phyloP scores from a whole-genome alignment of 2,113 vertebrate species.

The Strigops habroptila region DNA sequence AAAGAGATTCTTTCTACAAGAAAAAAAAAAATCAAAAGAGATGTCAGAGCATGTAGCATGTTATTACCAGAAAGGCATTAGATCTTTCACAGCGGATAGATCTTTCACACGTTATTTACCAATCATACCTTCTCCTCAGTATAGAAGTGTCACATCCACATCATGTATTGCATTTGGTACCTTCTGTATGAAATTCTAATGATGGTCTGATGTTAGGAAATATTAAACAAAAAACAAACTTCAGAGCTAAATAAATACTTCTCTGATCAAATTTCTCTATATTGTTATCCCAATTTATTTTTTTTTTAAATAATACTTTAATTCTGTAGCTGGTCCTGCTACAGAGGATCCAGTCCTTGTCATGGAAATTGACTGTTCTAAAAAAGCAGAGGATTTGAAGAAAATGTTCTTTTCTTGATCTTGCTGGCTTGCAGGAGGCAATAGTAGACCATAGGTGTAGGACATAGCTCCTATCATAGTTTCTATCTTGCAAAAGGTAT shows the following conservation, averaged over 20 bases:
- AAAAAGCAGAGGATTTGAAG: background rate
- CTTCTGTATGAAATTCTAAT: background rate
- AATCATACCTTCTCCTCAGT: background rate
- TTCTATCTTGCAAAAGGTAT: background rate
- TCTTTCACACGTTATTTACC: background rate
- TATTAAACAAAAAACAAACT: background rate
- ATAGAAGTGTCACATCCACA: background rate
- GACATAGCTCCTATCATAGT: background rate
- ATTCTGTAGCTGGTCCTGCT: background rate
- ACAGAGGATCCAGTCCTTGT: background rate
- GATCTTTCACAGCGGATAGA: background rate
- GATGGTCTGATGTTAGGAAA: background rate
- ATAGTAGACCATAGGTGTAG: background rate
- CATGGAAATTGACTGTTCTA: background rate
- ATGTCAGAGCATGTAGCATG: background rate
- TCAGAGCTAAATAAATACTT: background rate
- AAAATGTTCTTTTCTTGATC: background rate
- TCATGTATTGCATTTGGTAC: background rate
- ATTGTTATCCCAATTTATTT: accelerated
- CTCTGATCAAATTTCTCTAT: background rate
- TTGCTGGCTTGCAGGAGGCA: background rate
- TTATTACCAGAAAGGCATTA: background rate
- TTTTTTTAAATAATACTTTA: background rate
- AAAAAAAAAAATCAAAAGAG: background rate
- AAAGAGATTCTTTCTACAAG: background rate